Base-by-base conservation (phyloP, 2,797 vertebrate species). In the Lagocephalus sceleratus region DNA sequence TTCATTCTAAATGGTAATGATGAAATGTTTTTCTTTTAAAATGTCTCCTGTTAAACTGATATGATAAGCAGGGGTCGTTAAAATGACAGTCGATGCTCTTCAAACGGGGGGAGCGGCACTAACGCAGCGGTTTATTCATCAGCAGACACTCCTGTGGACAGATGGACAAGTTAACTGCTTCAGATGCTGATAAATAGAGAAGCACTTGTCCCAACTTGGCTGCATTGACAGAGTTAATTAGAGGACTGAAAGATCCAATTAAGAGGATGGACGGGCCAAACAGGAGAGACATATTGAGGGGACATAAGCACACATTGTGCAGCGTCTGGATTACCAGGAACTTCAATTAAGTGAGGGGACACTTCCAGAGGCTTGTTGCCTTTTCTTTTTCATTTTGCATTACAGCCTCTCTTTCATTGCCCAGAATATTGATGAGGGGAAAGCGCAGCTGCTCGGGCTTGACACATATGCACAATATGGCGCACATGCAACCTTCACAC, bases 241-340 rank as follows among this genome's bases (percentile, higher is more conserved):
- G 84, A 63, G 68, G 79, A 76, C 86, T 82, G 85, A 91, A 91
- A 88, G 85, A 73, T 61, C 87, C 89, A 91, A 91, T 91, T 90
- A 91, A 86, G 74, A 53, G 79, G 82, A 88, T 68, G 80, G 82
- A 72, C 71, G 76, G 65, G 65, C 57, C 25, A 79, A 63, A 81
- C 15, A 63, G 60, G 40, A 47, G 66, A 79, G 77, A 76, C 90
- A 89, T 89, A 90, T 90, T 91, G 90, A 52, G 65, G 75, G 78
- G 80, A 85, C 87, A 90, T 83, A 89, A 47, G 75, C 80, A 84
- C 81, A 81, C 78, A 90, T 88, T 91, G 86, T 82, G 81, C 61
- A 79, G 68, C 55, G 77, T 90, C 81, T 83, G 88, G 86, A 83
- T 76, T 52, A 76, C 71, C 67, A 54, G 81, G 75, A 71, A 75